Evolutionary conservation across 2,888 invertebrate genomes (phyloP).

Genomic region (Saturnia pavonia): DNA sequence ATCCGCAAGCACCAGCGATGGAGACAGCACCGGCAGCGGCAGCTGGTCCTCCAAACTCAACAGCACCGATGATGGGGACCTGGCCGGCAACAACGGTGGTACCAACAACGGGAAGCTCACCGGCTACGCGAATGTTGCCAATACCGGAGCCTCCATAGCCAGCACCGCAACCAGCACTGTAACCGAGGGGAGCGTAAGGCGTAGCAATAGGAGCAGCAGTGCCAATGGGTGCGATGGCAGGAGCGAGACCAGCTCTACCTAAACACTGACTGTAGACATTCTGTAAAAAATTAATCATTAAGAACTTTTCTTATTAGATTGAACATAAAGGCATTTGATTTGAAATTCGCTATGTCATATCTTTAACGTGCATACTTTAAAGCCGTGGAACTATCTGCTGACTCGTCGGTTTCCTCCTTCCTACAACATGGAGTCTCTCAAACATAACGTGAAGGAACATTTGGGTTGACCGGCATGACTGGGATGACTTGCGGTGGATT

Average conservation of each 20-base stretch:
- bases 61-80: slow-evolving; percentile 29
- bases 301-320: neutral
- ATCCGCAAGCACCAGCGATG: slow-evolving; percentile 18
- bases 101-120: slow-evolving; percentile 37
- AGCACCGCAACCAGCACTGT: slow-evolving; percentile 27
- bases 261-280: slow-evolving; percentile 18
- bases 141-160: slow-evolving; percentile 29
- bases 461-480: no score
- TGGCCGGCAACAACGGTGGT: slow-evolving; percentile 24
- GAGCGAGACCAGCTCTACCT: neutral
- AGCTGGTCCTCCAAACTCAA: slow-evolving; percentile 22
- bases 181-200: slow-evolving; percentile 14
- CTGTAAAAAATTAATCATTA: neutral
- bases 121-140: slow-evolving; percentile 34
- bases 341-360: neutral
- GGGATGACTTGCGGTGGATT: no score
- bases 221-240: slow-evolving; percentile 11
- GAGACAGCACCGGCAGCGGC: slow-evolving; percentile 27
- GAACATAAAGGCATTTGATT: neutral
- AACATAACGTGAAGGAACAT: no score
- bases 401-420: no score
- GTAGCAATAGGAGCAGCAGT: slow-evolving; percentile 2
- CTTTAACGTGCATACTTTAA: no score
- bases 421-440: no score
- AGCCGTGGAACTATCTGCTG: no score